Base-by-base conservation (phyloP, 2,888 invertebrate species). In the Ophonus ardosiacus region DNA sequence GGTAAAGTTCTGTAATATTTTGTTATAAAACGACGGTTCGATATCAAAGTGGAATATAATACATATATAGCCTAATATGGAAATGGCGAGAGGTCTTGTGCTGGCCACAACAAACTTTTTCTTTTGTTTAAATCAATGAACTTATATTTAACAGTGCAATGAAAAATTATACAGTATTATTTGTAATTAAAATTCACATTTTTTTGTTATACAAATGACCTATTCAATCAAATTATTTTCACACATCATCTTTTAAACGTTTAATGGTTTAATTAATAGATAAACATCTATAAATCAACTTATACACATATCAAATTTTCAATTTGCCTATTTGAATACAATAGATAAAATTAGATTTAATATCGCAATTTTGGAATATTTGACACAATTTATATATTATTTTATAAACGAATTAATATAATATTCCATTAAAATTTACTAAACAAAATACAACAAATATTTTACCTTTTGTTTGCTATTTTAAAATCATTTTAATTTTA, bases 321-420 rank as follows among this genome's bases (percentile, higher is more conserved):
- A 51, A 51, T 8, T 13, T 8, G 13, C 31, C 31, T 5, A 31
- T 51, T 51, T 51, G 0, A 51, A 13, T 51, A 51, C 4, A 51
- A 51, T 51, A 51, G 43, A 51, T 51, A 51, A 51, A 10, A 51
- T 51, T 51, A 10, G 43, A 51, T 51, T 51, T 13, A 51, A 51
- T 51, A 10, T 51, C 43, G 10, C 6, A 51, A 13, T 51, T 3
- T 31, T 6, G 31, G 31, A 4, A 5, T 61, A 5, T 61, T 61
- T 61, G 61, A 31, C 17, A 61, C 18, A 18, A 21, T 61, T 61
- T 61, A 61, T 61, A 15, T 61, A 17, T 61, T 61, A 18, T 18
- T 61, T 61, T 18, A 61, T 57, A 61, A 61, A 61, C 21, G n/a
- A n/a, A 61, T 61, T 51, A 51, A 51, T 51, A 51, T 51, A 51